Conservation (phyloP, 2,888 invertebrate genomes). For the Melanargia galathea region DNA sequence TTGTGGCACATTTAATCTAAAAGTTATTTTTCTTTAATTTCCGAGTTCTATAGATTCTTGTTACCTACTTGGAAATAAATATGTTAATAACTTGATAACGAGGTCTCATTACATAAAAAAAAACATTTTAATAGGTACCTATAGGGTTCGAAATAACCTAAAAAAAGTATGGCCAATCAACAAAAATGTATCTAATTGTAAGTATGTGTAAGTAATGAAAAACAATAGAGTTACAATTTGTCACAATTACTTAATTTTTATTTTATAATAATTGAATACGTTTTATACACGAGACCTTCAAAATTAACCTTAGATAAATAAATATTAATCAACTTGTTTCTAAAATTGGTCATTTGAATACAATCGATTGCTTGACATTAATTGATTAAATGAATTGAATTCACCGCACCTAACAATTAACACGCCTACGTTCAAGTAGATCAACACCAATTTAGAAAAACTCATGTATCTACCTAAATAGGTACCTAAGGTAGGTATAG, state of each 20-base stretch:
- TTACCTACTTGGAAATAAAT: too few relatives aligned
- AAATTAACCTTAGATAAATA: slow-evolving; percentile 33
- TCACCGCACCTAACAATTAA: slow-evolving; percentile 34
- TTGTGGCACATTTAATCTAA: neutral
- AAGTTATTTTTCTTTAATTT: neutral
- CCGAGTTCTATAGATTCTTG: neutral
- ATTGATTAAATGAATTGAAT: slow-evolving; percentile 34
- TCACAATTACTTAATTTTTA: neutral
- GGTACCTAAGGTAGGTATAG: too few relatives aligned
- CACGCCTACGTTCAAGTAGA: slow-evolving; percentile 27
- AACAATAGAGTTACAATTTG: neutral
- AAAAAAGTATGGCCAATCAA: neutral
- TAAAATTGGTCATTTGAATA: slow-evolving; percentile 33
- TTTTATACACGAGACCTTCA: neutral
- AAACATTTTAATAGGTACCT: too few relatives aligned
- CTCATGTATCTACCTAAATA: neutral
- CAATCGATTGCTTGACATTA: slow-evolving; percentile 31
- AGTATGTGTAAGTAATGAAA: too few relatives aligned
- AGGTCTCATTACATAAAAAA: too few relatives aligned
- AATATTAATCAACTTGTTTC: slow-evolving; percentile 28
- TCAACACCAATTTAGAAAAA: slow-evolving; percentile 28
- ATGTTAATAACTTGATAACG: too few relatives aligned
- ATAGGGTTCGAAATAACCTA: neutral
- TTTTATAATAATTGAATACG: slow-evolving; percentile 9
- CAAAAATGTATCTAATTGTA: neutral